Conservation (phyloP, 2,888 invertebrate species). For the Tenthredo scrophulariae region DNA sequence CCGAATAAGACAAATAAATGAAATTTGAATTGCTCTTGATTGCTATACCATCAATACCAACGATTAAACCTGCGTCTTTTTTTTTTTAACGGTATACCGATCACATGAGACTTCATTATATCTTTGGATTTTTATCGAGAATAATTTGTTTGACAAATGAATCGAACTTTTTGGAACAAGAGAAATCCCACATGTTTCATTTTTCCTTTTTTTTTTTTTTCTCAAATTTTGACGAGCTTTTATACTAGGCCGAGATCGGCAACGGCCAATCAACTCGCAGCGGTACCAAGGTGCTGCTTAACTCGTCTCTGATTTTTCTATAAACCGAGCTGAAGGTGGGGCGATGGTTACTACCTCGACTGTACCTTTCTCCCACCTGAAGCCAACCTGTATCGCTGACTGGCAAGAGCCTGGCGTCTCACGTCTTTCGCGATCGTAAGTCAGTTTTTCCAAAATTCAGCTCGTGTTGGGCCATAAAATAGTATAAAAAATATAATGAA, state of each 20-base stretch:
- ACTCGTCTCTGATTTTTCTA: conserved; percentile 39
- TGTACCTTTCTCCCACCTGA: conserved; percentile 54
- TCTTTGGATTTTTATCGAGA: neutral
- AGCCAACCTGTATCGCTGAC: conserved; percentile 49
- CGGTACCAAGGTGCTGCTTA: conserved; percentile 9
- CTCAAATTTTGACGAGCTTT: neutral
- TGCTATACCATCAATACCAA: neutral
- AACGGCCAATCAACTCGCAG: neutral
- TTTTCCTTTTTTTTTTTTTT: neutral
- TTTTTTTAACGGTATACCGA: neutral
- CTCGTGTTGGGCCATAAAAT: neutral
- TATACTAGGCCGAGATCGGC: neutral
- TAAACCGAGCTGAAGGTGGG: conserved; percentile 48
- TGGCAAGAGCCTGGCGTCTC: conserved; percentile 51
- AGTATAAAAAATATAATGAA: neutral
- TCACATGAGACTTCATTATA: neutral
- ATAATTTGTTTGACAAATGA: neutral
- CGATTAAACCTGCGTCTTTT: neutral
- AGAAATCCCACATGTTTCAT: neutral
- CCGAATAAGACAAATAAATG: neutral
- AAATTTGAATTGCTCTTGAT: neutral
- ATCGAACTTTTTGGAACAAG: neutral
- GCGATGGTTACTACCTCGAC: conserved; percentile 48
- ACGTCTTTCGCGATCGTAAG: conserved; percentile 47
- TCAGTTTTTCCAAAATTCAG: conserved; percentile 35